Conservation (phyloP, 53 echinoderm and acorn worm species). For the Temnopleurus reevesii region DNA sequence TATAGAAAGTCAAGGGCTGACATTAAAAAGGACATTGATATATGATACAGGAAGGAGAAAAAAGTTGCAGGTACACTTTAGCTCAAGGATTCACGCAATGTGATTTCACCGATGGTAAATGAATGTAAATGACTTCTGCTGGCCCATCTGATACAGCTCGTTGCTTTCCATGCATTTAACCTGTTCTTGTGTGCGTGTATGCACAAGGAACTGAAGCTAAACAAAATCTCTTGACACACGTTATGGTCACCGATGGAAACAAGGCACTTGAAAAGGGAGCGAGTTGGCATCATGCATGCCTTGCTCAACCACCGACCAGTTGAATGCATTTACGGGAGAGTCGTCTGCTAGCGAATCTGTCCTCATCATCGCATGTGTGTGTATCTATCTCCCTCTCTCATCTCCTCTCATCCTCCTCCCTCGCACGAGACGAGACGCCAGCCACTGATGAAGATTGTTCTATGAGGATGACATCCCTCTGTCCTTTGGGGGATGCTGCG, state of each 20-base stretch:
- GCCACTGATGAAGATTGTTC: neutral
- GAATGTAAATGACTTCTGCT: neutral
- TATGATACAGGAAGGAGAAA: neutral
- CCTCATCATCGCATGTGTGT: neutral
- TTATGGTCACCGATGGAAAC: neutral
- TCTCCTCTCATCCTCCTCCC: neutral
- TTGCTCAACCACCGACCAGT: constrained; percentile 26
- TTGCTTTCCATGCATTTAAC: neutral
- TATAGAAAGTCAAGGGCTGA: too few relatives aligned
- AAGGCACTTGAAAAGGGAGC: neutral
- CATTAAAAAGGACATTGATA: neutral
- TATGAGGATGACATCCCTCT: neutral
- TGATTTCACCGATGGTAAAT: neutral
- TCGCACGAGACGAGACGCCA: neutral
- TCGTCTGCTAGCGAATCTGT: constrained; percentile 19
- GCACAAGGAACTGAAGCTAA: constrained; percentile 26
- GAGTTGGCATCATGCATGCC: neutral
- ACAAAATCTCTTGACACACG: constrained; percentile 17
- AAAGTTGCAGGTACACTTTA: neutral
- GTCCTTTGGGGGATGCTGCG: constrained; percentile 18
- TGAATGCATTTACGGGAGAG: neutral
- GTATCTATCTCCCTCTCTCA: neutral
- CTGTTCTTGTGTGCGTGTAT: constrained; percentile 6
- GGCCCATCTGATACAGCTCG: neutral
- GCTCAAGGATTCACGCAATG: neutral